A percentile compares a stretch with the other conserved stretches of the same genome.
These are phyloP conservation scores for Muscidifurax raptorellus DNA, from an alignment of 1,140 invertebrate species.

Conservation along the genomic window DNA sequence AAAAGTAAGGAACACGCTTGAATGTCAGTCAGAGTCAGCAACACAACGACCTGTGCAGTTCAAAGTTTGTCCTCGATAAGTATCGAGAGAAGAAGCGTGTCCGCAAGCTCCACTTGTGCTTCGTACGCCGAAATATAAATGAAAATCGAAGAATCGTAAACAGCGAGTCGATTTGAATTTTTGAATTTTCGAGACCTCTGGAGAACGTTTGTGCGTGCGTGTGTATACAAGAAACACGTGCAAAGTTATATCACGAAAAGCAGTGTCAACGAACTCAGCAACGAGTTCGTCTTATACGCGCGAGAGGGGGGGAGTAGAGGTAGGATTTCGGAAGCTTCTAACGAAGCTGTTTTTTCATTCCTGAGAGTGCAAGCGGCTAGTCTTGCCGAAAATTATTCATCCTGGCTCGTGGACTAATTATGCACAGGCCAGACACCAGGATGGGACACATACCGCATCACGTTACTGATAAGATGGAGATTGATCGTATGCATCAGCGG, in stretches of 20 bases:
- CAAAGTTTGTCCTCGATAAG: too few species aligned
- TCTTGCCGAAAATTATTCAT: background rate
- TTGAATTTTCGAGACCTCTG: too few species aligned
- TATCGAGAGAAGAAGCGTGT: background rate
- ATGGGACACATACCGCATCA: conserved; percentile 58
- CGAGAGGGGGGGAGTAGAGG: background rate
- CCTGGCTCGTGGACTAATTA: conserved; percentile 54
- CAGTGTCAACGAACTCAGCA: background rate
- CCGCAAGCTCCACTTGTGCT: background rate
- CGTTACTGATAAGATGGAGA: conserved; percentile 60
- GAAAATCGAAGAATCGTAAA: too few species aligned
- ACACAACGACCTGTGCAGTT: background rate
- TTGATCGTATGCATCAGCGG: conserved; percentile 50
- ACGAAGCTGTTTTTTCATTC: background rate
- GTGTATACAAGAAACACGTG: too few species aligned
- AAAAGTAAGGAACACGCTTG: conserved; percentile 31
- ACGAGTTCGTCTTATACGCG: background rate
- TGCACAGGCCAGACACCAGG: conserved; percentile 63
- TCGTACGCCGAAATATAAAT: too few species aligned
- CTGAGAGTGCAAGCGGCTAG: background rate
- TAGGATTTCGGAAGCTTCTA: background rate
- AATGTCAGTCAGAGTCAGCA: conserved; percentile 36
- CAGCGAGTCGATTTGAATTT: too few species aligned
- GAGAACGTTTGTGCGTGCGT: too few species aligned
- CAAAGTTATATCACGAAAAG: background rate